Evolutionary conservation across 2,113 vertebrate species (phyloP).

Genomic region (Corythoichthys haematopterus): DNA sequence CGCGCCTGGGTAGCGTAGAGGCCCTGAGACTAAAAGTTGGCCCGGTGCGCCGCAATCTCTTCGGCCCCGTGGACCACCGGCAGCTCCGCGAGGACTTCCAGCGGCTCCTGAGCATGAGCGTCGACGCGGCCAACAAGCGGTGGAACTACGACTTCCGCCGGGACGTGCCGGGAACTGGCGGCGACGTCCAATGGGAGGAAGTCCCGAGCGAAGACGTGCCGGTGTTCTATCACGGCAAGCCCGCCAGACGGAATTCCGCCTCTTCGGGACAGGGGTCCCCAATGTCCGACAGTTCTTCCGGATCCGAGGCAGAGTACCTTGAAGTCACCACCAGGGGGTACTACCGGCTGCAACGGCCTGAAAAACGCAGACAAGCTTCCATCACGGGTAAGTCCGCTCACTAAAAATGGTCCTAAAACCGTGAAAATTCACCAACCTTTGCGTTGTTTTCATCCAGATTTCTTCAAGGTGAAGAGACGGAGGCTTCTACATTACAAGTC

Average conservation of each 20-base stretch:
- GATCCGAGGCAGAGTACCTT: slow-evolving; percentile 54
- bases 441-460: slow-evolving; percentile 53
- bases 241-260: background rate
- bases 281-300: slow-evolving; percentile 29
- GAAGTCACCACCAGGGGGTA: slow-evolving; percentile 50
- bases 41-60: slow-evolving; percentile 62
- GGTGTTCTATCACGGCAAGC: slow-evolving; percentile 61
- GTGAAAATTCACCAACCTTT: background rate
- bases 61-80: slow-evolving; percentile 73
- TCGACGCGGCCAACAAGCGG: slow-evolving; percentile 66
- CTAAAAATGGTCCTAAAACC: rapidly evolving
- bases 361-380: slow-evolving; percentile 61
- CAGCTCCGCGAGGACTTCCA: slow-evolving; percentile 74
- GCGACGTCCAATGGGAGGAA: slow-evolving; percentile 70
- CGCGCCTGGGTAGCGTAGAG: slow-evolving; percentile 36
- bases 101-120: slow-evolving; percentile 47
- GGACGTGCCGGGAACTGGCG: slow-evolving; percentile 37
- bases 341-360: slow-evolving; percentile 30
- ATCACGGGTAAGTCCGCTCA: slow-evolving; percentile 66
- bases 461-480: slow-evolving; percentile 71
- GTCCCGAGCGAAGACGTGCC: slow-evolving; percentile 66
- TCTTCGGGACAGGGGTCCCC: slow-evolving; percentile 27
- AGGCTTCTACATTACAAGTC: slow-evolving; percentile 57
- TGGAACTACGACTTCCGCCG: slow-evolving; percentile 76
- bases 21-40: slow-evolving; percentile 36